Conservation (phyloP, 2,888 invertebrate species). For the Atrina japonica region DNA sequence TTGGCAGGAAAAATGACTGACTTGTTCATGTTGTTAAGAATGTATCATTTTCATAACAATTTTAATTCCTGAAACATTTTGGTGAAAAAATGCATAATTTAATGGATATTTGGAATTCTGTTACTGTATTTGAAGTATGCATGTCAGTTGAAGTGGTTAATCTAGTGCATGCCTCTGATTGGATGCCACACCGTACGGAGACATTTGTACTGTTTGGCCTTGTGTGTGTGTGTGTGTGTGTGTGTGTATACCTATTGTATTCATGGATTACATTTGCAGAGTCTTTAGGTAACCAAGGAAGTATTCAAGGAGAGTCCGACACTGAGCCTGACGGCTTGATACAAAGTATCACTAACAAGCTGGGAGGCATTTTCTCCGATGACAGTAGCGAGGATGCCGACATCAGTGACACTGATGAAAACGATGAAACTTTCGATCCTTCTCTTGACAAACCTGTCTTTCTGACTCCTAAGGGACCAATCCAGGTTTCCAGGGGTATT, state of each 20-base stretch:
- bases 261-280: conserved; percentile 58
- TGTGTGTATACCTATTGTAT: background rate
- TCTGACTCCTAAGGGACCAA: conserved; percentile 77
- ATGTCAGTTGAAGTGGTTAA: too few relatives aligned
- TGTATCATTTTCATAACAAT: too few relatives aligned
- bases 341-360: conserved; percentile 75
- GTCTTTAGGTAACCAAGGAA: conserved; percentile 73
- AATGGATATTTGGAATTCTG: too few relatives aligned
- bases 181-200: too few relatives aligned
- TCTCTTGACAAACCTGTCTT: conserved; percentile 76
- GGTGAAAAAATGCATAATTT: too few relatives aligned
- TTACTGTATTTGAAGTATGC: too few relatives aligned
- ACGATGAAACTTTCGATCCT: conserved; percentile 72
- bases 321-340: conserved; percentile 77
- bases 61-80: too few relatives aligned
- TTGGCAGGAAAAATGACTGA: too few relatives aligned
- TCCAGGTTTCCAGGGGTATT: conserved; percentile 49
- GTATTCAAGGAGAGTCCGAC: conserved; percentile 79
- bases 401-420: conserved; percentile 73
- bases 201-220: background rate
- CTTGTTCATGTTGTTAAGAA: too few relatives aligned
- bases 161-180: too few relatives aligned
- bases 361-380: conserved; percentile 85
- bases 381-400: conserved; percentile 83
- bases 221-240: too few relatives aligned